Evolutionary conservation across 35 echinoderm and acorn worm genomes (phyloP).

Genomic region (Acanthaster planci): DNA sequence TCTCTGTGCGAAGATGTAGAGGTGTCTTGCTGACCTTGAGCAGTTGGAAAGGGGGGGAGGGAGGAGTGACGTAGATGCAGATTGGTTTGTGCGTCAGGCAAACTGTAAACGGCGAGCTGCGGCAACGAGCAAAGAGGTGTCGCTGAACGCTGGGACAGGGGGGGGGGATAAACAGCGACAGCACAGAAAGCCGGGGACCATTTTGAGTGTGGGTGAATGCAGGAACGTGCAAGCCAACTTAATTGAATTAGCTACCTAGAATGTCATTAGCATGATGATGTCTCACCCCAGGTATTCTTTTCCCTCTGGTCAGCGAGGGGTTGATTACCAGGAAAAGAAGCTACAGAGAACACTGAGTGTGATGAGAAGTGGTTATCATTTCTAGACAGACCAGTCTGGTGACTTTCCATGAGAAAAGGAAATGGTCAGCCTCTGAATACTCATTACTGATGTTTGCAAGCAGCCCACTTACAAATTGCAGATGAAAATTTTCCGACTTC

Average conservation of each 20-base stretch:
- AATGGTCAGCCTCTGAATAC: no score
- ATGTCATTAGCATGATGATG: constrained; percentile 19
- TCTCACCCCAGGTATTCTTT: background rate
- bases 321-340: no score
- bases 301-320: no score
- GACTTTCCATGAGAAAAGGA: no score
- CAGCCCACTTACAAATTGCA: no score
- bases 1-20: no score
- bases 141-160: background rate
- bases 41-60: background rate
- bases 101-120: no score
- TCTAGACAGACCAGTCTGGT: no score
- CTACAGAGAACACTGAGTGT: no score
- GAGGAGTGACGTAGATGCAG: constrained; percentile 23
- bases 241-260: constrained; percentile 4
- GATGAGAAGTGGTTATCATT: no score
- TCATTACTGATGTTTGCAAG: no score
- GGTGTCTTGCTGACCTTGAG: constrained; percentile 10
- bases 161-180: background rate
- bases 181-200: background rate
- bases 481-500: no score
- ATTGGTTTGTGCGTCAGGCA: constrained; percentile 20
- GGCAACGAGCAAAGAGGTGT: background rate
- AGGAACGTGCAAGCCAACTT: background rate
- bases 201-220: background rate